Percentiles rank a stretch among this genome's conserved stretches.
Conservation (phyloP, 2,888 invertebrate species). For the Lithophane ornitopus region DNA sequence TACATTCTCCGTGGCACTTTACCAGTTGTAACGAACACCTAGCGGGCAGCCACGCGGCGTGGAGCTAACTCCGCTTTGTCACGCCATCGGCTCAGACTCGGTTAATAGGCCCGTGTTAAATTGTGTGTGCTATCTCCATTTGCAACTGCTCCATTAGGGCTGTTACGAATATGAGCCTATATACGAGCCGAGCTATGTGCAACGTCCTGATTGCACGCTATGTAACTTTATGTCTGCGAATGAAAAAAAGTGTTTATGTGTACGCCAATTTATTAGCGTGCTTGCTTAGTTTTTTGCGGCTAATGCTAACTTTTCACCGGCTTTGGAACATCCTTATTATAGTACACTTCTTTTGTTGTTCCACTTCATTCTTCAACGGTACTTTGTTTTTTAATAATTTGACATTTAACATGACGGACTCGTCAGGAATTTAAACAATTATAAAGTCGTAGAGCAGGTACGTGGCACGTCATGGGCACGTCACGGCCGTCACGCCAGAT, state of each 20-base stretch:
- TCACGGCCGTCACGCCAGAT: constrained; percentile 74
- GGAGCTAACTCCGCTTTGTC: constrained; percentile 82
- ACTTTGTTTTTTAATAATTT: constrained; percentile 25
- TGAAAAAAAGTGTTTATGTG: constrained; percentile 58
- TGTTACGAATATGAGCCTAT: constrained; percentile 67
- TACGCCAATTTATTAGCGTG: constrained; percentile 53
- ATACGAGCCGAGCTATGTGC: constrained; percentile 54
- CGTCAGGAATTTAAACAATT: constrained; percentile 60
- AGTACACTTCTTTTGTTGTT: constrained; percentile 8
- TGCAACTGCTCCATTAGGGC: constrained; percentile 72
- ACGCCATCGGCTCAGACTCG: constrained; percentile 78
- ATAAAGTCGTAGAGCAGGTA: constrained; percentile 57
- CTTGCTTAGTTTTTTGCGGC: constrained; percentile 38
- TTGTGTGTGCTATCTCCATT: constrained; percentile 86
- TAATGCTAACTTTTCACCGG: constrained; percentile 46
- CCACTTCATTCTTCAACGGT: constrained; percentile 7
- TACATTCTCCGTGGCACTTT: constrained; percentile 75
- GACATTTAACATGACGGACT: constrained; percentile 34
- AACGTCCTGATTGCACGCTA: constrained; percentile 64
- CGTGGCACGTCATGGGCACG: constrained; percentile 53
- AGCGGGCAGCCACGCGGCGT: constrained; percentile 71
- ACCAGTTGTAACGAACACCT: constrained; percentile 82
- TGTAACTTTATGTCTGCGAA: constrained; percentile 42
- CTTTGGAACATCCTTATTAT: constrained; percentile 43
- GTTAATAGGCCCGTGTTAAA: constrained; percentile 81